Evolutionary conservation across 2,113 vertebrate genomes (phyloP), one percentile per base, ranked within the genome.

Genomic region (Tautogolabrus adspersus): DNA sequence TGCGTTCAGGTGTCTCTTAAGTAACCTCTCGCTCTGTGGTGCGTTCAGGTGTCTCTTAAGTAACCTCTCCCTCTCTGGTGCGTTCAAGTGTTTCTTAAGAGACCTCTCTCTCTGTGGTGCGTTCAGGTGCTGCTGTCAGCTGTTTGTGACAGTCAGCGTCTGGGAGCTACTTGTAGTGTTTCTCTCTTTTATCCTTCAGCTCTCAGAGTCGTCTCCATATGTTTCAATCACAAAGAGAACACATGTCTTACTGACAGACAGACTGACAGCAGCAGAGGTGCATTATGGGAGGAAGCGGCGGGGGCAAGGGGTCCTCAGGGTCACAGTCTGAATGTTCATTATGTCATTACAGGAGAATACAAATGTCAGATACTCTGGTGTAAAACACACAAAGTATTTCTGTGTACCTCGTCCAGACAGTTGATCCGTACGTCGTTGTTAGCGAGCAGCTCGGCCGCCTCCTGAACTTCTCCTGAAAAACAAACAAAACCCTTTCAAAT

Each of bases 331-430:
- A 49, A 13, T 8, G 18, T n/a, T n/a, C 13, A n/a, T 46, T 52
- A 49, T 49, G 8, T 46, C 13, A n/a, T 51, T 47, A 6, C 15
- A 16, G 40, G 19, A 38, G 65, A 3, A 38, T 18, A 21, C 15
- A 42, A 10, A 9, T 10, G 3, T 42, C 1, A 10, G 40, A 54
- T 5, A 44, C 2, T 22, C 13, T 3, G 42, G 13, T 42, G 11
- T 8, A 5, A 40, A 8, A 5, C 2, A 40, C 38, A 40, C 1
- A 40, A 13, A 16, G 19, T 10, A 58, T 63, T 0, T 69, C 42
- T 38, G 3, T 12, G 0, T 96, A 97, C 96, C 96, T 97, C 96
- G 89, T 98, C 96, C 92, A 98, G 89, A 88, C 96, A 97, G 94
- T 97, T 96, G 77, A 97, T 95, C 59, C 88, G 91, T 15, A 98